phyloP scores from a whole-genome alignment of 2,888 invertebrate genomes.

The Drosophila antonietae region DNA sequence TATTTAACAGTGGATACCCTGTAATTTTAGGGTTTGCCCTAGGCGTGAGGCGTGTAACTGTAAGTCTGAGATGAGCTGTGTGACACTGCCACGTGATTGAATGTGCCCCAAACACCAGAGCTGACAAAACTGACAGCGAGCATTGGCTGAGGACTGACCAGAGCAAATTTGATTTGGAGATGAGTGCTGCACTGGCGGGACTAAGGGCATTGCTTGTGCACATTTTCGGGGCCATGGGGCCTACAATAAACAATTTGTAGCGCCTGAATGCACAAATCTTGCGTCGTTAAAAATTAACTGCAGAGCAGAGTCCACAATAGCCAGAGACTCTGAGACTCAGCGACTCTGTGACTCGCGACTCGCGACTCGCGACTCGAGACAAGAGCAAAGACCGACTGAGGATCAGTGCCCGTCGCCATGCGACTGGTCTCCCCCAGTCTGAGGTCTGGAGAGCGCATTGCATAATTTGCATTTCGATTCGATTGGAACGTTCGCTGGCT shows the following conservation, averaged over 20 bases:
- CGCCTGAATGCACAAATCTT: slow-evolving; percentile 80
- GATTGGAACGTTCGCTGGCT: slow-evolving; percentile 76
- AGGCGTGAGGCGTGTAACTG: slow-evolving; percentile 48
- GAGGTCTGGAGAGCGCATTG: slow-evolving; percentile 43
- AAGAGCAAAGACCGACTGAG: slow-evolving; percentile 19
- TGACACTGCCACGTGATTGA: slow-evolving; percentile 59
- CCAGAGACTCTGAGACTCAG: slow-evolving; percentile 7
- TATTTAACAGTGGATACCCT: background rate
- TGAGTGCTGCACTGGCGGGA: slow-evolving; percentile 44
- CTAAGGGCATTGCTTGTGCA: slow-evolving; percentile 51
- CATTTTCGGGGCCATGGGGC: slow-evolving; percentile 54
- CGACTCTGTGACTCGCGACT: background rate
- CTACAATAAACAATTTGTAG: slow-evolving; percentile 79
- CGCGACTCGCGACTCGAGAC: background rate
- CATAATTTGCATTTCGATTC: slow-evolving; percentile 84
- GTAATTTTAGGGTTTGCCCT: background rate
- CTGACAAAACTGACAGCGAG: slow-evolving; percentile 20
- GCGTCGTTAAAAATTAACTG: slow-evolving; percentile 77
- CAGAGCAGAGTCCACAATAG: slow-evolving; percentile 36
- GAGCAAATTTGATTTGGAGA: slow-evolving; percentile 69
- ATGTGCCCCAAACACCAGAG: slow-evolving; percentile 36
- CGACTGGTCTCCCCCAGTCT: background rate
- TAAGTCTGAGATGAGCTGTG: slow-evolving; percentile 36
- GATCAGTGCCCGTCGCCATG: slow-evolving; percentile 24
- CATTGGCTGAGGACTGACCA: slow-evolving; percentile 59